Evolutionary conservation across 2,888 invertebrate genomes (phyloP), one percentile per base, ranked within the genome.

Genomic region (Lithophane socia): DNA sequence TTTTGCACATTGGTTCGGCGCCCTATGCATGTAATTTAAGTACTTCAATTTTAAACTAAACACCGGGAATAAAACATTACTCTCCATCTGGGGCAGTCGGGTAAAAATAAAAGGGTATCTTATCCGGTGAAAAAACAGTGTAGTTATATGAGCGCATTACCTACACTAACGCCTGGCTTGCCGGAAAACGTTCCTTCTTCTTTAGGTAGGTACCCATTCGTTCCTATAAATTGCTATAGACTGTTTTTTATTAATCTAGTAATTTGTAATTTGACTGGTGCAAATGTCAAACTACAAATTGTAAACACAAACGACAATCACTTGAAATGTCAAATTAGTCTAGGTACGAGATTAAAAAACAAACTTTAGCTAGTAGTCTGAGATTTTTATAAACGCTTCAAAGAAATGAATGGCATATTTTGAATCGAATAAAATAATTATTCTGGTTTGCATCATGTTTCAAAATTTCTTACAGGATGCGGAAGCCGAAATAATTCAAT

Each of bases 401-500:
- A 68, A 4, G 16, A 71, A 16, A 18, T 47, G 10, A 10, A 21
- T 24, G 13, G 3, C 24, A 21, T 21, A 29, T 21, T 18, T 49
- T 29, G 24, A 44, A 24, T 18, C 49, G 4, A 37, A n/a, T n/a
- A 72, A 71, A 16, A 56, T n/a, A 29, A 16, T 18, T 58, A 18
- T 29, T 37, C 37, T 37, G 16, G n/a, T n/a, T 73, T 13, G 16
- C 1, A 24, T 74, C 0, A 58, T 49, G 7, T 47, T n/a, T 44
- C 9, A 7, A 42, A 42, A 29, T 37, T 44, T 60, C 13, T 3
- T 18, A 10, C 90, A 98, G 97, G 98, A 98, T 72, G 97, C 97
- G 0, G 98, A 98, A 95, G 94, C 97, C 82, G 97, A 97, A 84
- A 97, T 98, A 58, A 94, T 98, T 42, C 96, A 97, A 87, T 86